Evolutionary conservation across 2,797 vertebrate genomes (phyloP).

Genomic region (Gobio occitaniae): DNA sequence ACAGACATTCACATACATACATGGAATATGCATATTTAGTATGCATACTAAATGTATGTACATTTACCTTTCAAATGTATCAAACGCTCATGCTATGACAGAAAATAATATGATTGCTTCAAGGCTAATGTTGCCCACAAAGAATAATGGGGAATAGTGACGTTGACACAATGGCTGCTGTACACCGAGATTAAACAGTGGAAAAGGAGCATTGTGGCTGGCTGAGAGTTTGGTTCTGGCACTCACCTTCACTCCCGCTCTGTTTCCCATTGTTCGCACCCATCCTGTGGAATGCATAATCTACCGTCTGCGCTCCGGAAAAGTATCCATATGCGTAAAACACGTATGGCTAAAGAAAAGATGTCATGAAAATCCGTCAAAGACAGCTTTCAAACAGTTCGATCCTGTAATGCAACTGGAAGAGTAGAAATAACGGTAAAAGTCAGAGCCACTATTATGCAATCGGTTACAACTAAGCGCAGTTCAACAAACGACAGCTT

Average conservation of each 20-base stretch:
- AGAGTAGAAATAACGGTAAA: constrained; percentile 45
- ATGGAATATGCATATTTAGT: neutral
- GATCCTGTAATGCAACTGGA: constrained; percentile 39
- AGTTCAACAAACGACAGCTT: constrained; percentile 17
- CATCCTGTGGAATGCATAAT: constrained; percentile 87
- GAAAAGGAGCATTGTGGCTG: constrained; percentile 32
- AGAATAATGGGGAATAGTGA: constrained; percentile 45
- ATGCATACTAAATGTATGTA: no score
- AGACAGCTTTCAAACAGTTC: constrained; percentile 7
- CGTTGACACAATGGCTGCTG: constrained; percentile 56
- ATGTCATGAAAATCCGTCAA: neutral
- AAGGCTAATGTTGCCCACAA: constrained; percentile 13
- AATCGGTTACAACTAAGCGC: constrained; percentile 44
- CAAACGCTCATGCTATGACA: constrained; percentile 9
- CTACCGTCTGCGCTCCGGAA: constrained; percentile 62
- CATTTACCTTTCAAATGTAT: neutral
- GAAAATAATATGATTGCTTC: constrained; percentile 1
- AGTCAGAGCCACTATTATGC: constrained; percentile 40
- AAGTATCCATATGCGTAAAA: constrained; percentile 61
- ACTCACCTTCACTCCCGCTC: constrained; percentile 90
- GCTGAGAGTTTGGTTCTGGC: constrained; percentile 39
- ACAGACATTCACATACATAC: neutral
- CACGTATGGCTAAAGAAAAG: constrained; percentile 37
- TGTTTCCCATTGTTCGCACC: constrained; percentile 90
- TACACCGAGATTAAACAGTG: constrained; percentile 23